Conservation (phyloP, 2,797 vertebrate genomes). For the Diglossa cyanea region DNA sequence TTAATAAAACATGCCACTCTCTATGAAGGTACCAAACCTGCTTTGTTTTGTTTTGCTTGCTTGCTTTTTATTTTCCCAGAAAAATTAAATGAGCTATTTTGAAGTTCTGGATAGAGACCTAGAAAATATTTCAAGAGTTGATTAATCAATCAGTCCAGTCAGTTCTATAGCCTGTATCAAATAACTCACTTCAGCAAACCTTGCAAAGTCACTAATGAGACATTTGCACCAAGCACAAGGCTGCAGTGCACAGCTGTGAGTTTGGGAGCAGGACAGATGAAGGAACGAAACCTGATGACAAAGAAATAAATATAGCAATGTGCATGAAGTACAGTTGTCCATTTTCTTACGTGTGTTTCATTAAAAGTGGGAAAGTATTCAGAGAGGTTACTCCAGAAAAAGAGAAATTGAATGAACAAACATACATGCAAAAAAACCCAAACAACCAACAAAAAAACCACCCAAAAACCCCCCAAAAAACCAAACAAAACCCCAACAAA, state of each 20-base stretch:
- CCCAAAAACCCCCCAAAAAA: neutral
- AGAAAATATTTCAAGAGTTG: neutral
- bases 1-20: neutral
- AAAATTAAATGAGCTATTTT: neutral
- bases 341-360: neutral
- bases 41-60: neutral
- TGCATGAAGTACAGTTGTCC: neutral
- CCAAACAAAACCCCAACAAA: neutral
- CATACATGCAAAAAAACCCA: accelerated
- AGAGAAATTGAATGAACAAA: neutral
- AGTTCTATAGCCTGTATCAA: neutral
- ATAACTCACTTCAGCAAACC: neutral
- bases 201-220: neutral
- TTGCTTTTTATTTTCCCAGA: neutral
- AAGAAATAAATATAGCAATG: neutral
- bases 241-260: neutral
- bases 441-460: accelerated
- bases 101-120: neutral
- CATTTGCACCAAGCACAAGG: neutral
- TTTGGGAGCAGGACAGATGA: neutral
- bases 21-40: neutral
- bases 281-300: neutral
- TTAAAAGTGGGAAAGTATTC: neutral
- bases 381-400: neutral
- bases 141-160: neutral